phyloP scores from a whole-genome alignment of 2,888 invertebrate genomes.

The Meandrusa payeni region DNA sequence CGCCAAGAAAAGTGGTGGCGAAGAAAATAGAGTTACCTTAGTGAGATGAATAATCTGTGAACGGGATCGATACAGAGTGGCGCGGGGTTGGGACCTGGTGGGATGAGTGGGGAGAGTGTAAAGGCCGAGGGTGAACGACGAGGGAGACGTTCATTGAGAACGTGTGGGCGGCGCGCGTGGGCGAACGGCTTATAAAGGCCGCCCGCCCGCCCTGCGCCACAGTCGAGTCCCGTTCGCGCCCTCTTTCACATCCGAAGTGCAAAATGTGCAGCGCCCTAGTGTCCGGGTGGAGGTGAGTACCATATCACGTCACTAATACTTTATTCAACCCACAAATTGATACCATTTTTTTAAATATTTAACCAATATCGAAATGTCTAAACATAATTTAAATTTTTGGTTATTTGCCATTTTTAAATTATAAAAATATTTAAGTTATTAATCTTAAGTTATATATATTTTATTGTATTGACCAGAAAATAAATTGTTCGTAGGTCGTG shows the following conservation, averaged over 20 bases:
- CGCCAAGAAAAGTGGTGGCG: too few species aligned
- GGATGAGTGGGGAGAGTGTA: conserved; percentile 32
- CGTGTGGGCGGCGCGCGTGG: conserved; percentile 83
- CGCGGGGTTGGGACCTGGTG: conserved; percentile 41
- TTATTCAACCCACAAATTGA: too few species aligned
- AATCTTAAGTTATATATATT: too few species aligned
- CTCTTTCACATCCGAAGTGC: conserved; percentile 48
- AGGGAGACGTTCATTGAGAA: conserved; percentile 83
- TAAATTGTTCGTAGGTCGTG: conserved; percentile 51
- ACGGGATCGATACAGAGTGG: conserved; percentile 69
- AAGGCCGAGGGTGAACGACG: conserved; percentile 36
- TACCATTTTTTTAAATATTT: too few species aligned
- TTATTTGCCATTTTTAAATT: too few species aligned
- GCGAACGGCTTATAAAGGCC: conserved; percentile 72
- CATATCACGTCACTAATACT: too few species aligned
- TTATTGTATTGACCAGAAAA: too few species aligned
- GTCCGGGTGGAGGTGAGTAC: conserved; percentile 62
- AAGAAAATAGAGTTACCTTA: conserved; percentile 50
- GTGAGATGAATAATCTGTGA: conserved; percentile 75
- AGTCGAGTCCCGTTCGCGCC: conserved; percentile 59
- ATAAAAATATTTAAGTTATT: too few species aligned
- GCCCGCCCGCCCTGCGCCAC: conserved; percentile 57
- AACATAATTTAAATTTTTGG: too few species aligned
- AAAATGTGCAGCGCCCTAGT: conserved; percentile 60
- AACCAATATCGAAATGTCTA: too few species aligned